Evolutionary conservation across 2,888 invertebrate species (phyloP), one percentile per base, ranked within the genome.

Genomic region (Macaria notata): DNA sequence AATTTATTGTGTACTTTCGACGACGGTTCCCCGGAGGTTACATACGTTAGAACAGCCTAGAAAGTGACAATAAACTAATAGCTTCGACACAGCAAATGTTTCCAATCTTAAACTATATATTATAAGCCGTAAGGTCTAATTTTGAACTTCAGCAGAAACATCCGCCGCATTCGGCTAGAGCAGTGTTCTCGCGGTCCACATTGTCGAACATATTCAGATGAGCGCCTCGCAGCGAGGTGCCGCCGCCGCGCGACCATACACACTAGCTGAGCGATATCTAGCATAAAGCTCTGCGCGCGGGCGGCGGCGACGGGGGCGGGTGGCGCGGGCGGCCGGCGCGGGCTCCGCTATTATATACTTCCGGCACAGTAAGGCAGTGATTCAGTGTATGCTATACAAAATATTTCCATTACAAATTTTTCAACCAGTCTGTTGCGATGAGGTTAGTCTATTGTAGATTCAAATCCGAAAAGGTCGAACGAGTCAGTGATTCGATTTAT

Each of bases 301-400:
- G 5, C 41, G n/a, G 41, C n/a, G 33, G 33, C 33, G 33, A 7
- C 1, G 33, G 5, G 33, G 33, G 19, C 19, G 19, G 19, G 19
- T 19, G 19, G 38, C 38, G 38, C 53, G 19, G 45, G 38, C 53
- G 43, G 49, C 46, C 49, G 9, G 38, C 38, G 38, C 53, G 19
- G 45, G 38, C 53, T 38, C 53, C 46, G 66, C 72, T 72, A 71
- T 70, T 73, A 73, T 80, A 80, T 81, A 79, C 73, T 79, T 85
- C 88, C 88, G 89, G 90, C 90, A 91, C 90, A 84, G 78, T 88
- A 88, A 89, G 90, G 90, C 90, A 91, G 90, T 91, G 90, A 84
- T 88, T 85, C 82, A 86, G 87, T 90, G 86, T 88, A 83, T 75
- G 84, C 87, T 88, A 86, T 89, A 89, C 86, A 90, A 88, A 90